These are phyloP conservation scores for Pangasius mekongensis DNA, from an alignment of 2,797 vertebrate species.

Conservation along the genomic window DNA sequence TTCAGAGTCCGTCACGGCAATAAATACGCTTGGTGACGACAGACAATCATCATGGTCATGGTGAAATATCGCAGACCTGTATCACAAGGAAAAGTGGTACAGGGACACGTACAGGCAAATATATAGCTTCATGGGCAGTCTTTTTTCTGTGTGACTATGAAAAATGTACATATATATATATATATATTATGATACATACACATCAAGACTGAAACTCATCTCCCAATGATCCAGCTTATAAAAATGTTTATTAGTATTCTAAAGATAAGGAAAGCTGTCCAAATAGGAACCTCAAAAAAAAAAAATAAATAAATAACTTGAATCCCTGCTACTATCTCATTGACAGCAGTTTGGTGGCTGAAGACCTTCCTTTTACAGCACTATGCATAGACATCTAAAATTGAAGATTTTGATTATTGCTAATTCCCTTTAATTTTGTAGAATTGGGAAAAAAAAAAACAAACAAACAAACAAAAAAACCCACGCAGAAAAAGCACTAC, in stretches of 20 bases:
- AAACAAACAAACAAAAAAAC: neutral
- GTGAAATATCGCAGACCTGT: neutral
- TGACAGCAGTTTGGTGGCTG: neutral
- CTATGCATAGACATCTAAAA: neutral
- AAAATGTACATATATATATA: no score
- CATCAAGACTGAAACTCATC: neutral
- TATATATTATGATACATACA: neutral
- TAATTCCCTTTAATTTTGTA: neutral
- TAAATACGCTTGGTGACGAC: no score
- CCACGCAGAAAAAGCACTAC: neutral
- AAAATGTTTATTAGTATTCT: neutral
- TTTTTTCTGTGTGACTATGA: neutral
- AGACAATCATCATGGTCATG: no score
- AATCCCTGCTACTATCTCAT: neutral
- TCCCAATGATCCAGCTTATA: neutral
- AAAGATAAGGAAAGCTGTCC: neutral
- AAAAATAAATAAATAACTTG: neutral
- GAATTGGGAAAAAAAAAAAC: no score
- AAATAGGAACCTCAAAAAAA: neutral
- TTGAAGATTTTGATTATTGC: neutral
- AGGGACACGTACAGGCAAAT: neutral
- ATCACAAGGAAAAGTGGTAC: neutral
- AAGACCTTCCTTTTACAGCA: neutral
- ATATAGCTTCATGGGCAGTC: neutral
- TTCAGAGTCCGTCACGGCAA: no score